Base-by-base conservation (phyloP, 2,888 invertebrate genomes). In the Blastobasis adustella region DNA sequence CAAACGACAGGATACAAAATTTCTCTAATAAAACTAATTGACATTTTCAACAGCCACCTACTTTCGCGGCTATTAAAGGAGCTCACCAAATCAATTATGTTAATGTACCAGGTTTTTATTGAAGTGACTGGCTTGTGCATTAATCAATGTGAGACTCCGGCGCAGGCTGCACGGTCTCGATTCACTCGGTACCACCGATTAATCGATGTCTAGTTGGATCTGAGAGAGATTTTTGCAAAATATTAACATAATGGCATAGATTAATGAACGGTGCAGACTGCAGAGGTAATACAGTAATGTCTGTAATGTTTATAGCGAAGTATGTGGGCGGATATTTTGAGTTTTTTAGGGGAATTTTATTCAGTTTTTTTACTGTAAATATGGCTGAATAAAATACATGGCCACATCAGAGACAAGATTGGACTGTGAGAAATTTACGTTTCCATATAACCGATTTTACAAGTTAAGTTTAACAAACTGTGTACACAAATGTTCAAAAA, bases 161-260 rank as follows among this genome's bases (percentile, higher is more conserved):
- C 23, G 5, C 37, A 4, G 48, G 39, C 44, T 49, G 10, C 37
- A 42, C 37, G 42, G 44, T 10, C 44, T 54, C 50, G 47, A 49
- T 39, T 44, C 57, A 54, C 57, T 59, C 51, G 57, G 53, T 59
- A 62, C 51, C 56, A 58, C 58, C 54, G 54, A 78, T 79, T 69
- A 75, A 79, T 78, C 66, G 68, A 63, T 66, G 74, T 75, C 76
- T 66, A 58, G 64, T 61, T 52, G 59, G 54, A 58, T 58, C 54
- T 49, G 60, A 52, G 51, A 49, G 40, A 54, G 49, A 61, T 60
- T 57, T 59, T 59, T 53, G 58, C 55, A 5, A 51, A 59, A 50
- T 50, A 65, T 64, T 63, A 54, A 49, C 61, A 59, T 58, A 58
- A 53, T 39, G 39, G 49, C 48, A 63, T 23, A 23, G 61, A 61